Base-by-base conservation (phyloP, 2,797 vertebrate species). In the Sebastes jordani region DNA sequence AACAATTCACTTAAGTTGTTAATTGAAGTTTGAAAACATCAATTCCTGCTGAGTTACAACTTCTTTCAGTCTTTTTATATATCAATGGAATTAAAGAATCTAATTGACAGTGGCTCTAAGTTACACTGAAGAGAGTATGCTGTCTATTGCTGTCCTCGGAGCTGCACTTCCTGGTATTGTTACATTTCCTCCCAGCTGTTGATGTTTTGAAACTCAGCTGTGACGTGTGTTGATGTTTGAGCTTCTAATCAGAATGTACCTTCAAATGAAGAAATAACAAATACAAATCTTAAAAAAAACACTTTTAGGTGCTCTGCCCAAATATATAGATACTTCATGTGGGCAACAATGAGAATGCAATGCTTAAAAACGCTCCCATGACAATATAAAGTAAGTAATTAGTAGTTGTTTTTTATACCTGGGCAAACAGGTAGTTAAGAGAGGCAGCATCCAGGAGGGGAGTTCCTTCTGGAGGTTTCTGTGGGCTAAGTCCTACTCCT, bases 381-480 rank as follows among this genome's bases (percentile, higher is more conserved):
- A 49, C 18, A 61, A 11, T 34, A n/a, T 27, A 13, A 25, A 65
- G 6, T 58, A 2, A 36, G 9, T 13, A 9, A 67, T 25, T 13
- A 10, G 14, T 55, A n/a, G 6, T 4, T 54, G 0, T 8, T 29
- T 65, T 30, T n/a, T 23, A 56, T 11, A 98, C 98, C 97, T 99
- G 98, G 1, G 96, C 95, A 91, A 98, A 99, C 81, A 99, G 96
- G 87, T 99, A 99, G 18, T 98, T 96, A 11, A 99, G 89, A 0
- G 99, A 99, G 38, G 80, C 86, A 2, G 95, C 96, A 1, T 99
- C 99, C 2, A 99, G 95, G 2, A 99, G 94, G 0, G 98, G 98
- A 0, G 96, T 97, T 54, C 97, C 98, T 68, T 98, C 97, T 0
- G 96, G 96, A 0, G 69, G 87, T 82, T 93, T 95, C 84, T 96